Base-by-base conservation (phyloP, 2,113 vertebrate species). In the Peromyscus maniculatus region DNA sequence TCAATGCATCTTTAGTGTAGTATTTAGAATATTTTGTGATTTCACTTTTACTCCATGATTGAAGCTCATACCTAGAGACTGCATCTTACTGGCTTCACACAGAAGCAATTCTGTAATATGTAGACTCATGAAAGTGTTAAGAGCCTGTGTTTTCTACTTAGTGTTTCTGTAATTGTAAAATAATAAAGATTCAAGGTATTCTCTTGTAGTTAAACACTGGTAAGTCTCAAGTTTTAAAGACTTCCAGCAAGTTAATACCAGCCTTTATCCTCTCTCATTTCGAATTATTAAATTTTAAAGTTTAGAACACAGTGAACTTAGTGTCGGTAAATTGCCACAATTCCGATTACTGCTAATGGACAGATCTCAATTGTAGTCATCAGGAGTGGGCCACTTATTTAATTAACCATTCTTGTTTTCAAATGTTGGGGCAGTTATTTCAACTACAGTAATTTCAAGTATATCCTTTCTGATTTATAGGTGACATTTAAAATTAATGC, bases 261-360 rank as follows among this genome's bases (percentile, higher is more conserved):
- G 9, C 13, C 84, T 5, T 80, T 64, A 52, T 75, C 0, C 43
- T 74, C 19, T 69, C 67, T 96, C 59, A 92, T 87, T 74, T 36
- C 87, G 67, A 93, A 49, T 96, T 94, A 39, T n/a, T 69, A 59
- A 84, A 46, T 92, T 94, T 95, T 74, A 59, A 95, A 79, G 21
- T 92, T 95, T 87, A 78, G 80, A 91, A 92, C 31, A 91, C 62
- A 83, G 2, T 87, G 49, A 7, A 49, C 28, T 92, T 91, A 13
- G 74, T 79, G 88, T 92, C 31, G 15, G 91, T 83, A 83, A 72
- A 96, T 93, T 87, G 36, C 69, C 82, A n/a, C 19, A 83, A 55
- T 59, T 89, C 6, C 26, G 74, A 91, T 93, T 77, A 66, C n/a
- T 82, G 90, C 87, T 97, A 97, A 95, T 95, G 95, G 92, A 94